Base-by-base conservation (phyloP, 2,888 invertebrate species). In the Rotaria socialis region DNA sequence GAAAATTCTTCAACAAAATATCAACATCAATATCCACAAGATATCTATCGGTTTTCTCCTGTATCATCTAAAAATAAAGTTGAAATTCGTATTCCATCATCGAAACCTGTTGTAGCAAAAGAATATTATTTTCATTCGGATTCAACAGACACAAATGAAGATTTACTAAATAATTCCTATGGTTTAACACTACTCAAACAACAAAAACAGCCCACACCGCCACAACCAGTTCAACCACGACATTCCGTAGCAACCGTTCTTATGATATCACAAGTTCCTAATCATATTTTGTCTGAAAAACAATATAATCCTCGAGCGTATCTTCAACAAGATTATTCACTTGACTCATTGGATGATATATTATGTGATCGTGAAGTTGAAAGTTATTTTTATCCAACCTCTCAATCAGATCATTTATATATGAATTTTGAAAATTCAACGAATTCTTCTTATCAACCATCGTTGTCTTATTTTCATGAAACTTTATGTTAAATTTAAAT, bases 331-430 rank as follows among this genome's bases (percentile, higher is more conserved):
- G 52, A 67, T 16, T 16, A 67, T 35, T 14, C 67, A 10, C 4
- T 67, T 5, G 47, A 80, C 22, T 47, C 75, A 1, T 8, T 80
- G 1, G 75, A 80, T 80, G 75, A 80, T 80, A 11, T 80, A 22
- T 47, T 80, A 47, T 80, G 75, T 80, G 75, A 80, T 80, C 75
- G 75, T 80, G 75, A 80, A 80, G 75, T 80, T 22, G 75, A 80
- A 80, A 80, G 75, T 47, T 80, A 80, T 47, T 80, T 80, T 19
- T 80, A 80, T 80, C 75, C 75, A n/a, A 80, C 41, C 10, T 47
- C 75, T 27, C 16, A 0, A 67, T 67, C 16, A 4, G 67, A 67
- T 35, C 67, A 67, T 67, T 14, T 35, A 24, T 67, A 67, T 67
- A 67, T 67, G 67, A 67, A 67, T 35, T 67, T 67, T 16, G 67